Conservation (phyloP, 2,113 vertebrate species). For the Holacanthus passer region DNA sequence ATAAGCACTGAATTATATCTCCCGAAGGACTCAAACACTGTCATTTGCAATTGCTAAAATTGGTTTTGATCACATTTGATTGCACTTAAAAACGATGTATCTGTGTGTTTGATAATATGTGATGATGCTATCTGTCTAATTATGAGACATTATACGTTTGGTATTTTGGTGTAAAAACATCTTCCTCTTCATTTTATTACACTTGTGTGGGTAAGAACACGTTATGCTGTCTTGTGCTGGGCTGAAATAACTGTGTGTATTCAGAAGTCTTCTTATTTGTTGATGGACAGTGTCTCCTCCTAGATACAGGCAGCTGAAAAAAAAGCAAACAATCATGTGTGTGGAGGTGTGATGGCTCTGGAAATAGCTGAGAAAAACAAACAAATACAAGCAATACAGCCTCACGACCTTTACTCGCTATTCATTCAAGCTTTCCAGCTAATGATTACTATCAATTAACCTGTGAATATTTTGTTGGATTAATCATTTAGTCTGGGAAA, state of each 20-base stretch:
- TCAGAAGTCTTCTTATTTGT: conserved; percentile 6
- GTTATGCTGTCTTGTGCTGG: background rate
- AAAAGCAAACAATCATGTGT: background rate
- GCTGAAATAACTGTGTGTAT: conserved; percentile 5
- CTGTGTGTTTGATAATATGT: background rate
- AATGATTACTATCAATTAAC: background rate
- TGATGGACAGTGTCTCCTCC: conserved; percentile 24
- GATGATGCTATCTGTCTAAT: background rate
- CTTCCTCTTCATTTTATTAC: background rate
- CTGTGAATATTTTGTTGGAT: background rate
- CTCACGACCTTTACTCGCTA: background rate
- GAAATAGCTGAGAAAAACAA: background rate
- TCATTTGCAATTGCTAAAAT: background rate
- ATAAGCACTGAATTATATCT: background rate
- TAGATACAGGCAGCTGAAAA: background rate
- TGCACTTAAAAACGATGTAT: background rate
- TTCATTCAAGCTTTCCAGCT: background rate
- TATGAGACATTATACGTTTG: background rate
- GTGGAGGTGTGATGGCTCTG: conserved; percentile 5
- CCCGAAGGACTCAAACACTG: background rate
- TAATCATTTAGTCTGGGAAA: background rate
- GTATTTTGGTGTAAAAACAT: background rate
- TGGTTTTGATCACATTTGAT: background rate
- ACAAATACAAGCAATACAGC: background rate
- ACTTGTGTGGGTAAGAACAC: background rate